Evolutionary conservation across 1,140 invertebrate species (phyloP), one percentile per base, ranked within the genome.

Genomic region (Drosophila tropicalis): DNA sequence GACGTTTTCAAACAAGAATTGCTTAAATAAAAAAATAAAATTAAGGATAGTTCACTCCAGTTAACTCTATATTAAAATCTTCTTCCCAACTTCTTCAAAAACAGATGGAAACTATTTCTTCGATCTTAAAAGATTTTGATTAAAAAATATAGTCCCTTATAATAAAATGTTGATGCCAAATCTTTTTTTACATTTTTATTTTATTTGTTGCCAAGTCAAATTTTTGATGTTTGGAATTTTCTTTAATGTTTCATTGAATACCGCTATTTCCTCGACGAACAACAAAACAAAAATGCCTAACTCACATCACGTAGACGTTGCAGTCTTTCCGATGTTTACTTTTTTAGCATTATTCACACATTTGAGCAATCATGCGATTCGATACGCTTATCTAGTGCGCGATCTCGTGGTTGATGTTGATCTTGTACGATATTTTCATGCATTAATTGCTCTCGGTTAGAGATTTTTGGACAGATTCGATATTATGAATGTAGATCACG

Each of bases 371-470:
- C 61, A 51, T 51, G 57, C 55, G 67, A 56, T 55, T 65, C 44
- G 36, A 1, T 39, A 61, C 47, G 56, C 34, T n/a, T 58, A 56
- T 56, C 54, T 56, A 56, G 56, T 57, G 56, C 34, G 34, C 44
- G 44, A 51, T 51, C 17, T 51, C 44, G 17, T 51, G 6, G 34
- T 57, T 32, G 25, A 54, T 51, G 62, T 65, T 70, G 81, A 86
- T 85, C 81, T 85, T 85, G 82, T 85, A 81, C 82, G 82, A 81
- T 82, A 79, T 85, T 65, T 76, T 40, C 40, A 67, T 68, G 83
- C 71, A 79, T 85, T 85, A 85, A 86, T 86, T 84, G 68, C 63
- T 72, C 70, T 79, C 68, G 32, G 25, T 15, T 22, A 12, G 22
- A 22, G 22, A 51, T 51, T 29, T 79, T 71, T 47, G 62, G 57